Evolutionary conservation across 2,797 vertebrate species (phyloP), one percentile per base, ranked within the genome.

Genomic region (Monodelphis domestica): DNA sequence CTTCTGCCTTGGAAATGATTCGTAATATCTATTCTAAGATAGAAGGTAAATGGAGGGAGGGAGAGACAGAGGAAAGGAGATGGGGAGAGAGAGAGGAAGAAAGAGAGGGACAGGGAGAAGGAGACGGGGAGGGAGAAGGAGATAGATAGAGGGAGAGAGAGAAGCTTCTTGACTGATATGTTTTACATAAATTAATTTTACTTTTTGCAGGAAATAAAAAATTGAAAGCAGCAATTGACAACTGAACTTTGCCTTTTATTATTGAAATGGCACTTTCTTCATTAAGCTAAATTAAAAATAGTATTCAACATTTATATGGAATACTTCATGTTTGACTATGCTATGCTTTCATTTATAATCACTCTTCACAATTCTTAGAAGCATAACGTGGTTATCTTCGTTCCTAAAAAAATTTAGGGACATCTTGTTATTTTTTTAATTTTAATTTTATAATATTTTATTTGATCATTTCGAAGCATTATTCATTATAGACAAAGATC

Each of bases 141-240:
- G 24, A 50, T n/a, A n/a, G n/a, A n/a, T n/a, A n/a, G n/a, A n/a
- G n/a, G n/a, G n/a, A n/a, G n/a, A n/a, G n/a, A n/a, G n/a, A 50
- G 24, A 50, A 4, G 38, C 38, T 84, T 50, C 11, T 50, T 11
- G 38, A 26, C 0, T 3, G 29, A 91, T 14, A 1, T 92, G 21
- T 2, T 93, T 93, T 51, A 59, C n/a, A 53, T 56, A 92, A 33
- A 93, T 63, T 21, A 21, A 87, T 90, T 96, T 95, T 91, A 52
- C n/a, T 94, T 94, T 94, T 11, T 91, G 14, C 7, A 95, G 92
- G 50, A 54, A 17, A 9, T 54, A 4, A 33, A 90, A 90, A 93
- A 90, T 88, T 94, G 94, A 95, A 95, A 53, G 21, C 33, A 95
- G 91, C 12, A 91, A 12, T n/a, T 94, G 52, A 70, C 56, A 96